Base-by-base conservation (phyloP, 2,113 vertebrate genomes). In the Microtus ochrogaster region DNA sequence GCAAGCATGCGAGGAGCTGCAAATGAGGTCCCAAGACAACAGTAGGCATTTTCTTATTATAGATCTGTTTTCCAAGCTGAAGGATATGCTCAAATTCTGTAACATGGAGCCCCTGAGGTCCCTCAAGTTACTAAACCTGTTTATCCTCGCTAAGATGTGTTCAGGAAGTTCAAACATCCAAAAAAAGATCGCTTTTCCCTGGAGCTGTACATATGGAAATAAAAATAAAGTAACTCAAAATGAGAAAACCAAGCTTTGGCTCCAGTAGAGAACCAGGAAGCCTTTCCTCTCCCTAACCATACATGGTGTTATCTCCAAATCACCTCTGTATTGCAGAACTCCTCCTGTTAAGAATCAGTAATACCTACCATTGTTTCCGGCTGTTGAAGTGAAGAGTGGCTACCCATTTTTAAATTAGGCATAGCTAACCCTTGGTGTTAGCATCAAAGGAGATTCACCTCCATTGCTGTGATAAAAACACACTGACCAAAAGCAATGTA, bases 171-270 rank as follows among this genome's bases (percentile, higher is more conserved):
- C 92, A 92, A 94, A 70, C 4, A 10, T 83, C 65, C 61, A 12
- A 84, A 91, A 92, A 92, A 92, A 92, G 78, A 73, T 82, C 89
- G 73, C 52, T 96, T 81, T 55, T 73, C 95, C 90, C 52, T 86
- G 5, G 78, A 93, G 55, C 44, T 91, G 4, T 94, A 30, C 93
- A 87, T 93, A 83, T 83, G 63, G 87, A 52, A 91, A 88, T 85
- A 88, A 91, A 97, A 96, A 93, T 61, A 77, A 96, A 94, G 28
- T 61, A 94, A 91, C 24, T 14, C 36, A 89, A 96, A 91, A 91
- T 74, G 44, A 65, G 5, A 89, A 95, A 94, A 76, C 26, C 89
- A 91, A 95, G 44, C 93, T 36, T 83, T 66, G 49, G n/a, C 52
- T 91, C 66, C 88, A 78, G 87, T 14, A 73, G 41, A 93, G 63